Percentiles rank a stretch among this genome's conserved stretches.
phyloP scores from a whole-genome alignment of 2,888 invertebrate species.

The Brenthis daphne region DNA sequence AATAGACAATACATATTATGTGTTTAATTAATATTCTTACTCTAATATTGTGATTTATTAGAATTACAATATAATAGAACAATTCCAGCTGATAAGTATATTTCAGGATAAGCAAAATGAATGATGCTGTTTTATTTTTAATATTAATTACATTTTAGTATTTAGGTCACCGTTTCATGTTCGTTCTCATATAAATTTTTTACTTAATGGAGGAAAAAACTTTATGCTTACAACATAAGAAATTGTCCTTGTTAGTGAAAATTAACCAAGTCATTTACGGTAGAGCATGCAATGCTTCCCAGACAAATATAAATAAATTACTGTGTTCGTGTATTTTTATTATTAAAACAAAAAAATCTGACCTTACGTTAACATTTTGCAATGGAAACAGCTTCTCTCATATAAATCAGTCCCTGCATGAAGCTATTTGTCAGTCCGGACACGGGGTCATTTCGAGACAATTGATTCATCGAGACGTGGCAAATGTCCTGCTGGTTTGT shows the following conservation, averaged over 20 bases:
- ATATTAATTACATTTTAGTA: no score
- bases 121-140: no score
- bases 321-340: background rate
- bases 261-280: background rate
- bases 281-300: background rate
- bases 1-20: background rate
- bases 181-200: no score
- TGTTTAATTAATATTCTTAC: no score
- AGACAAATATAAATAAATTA: background rate
- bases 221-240: no score
- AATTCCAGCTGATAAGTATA: no score
- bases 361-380: background rate
- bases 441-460: conserved; percentile 66
- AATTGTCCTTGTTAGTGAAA: no score
- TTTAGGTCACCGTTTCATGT: no score
- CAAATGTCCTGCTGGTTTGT: conserved; percentile 52
- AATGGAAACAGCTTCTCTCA: conserved; percentile 30
- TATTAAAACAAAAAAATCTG: background rate
- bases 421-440: conserved; percentile 51
- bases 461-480: conserved; percentile 74
- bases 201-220: background rate
- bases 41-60: no score
- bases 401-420: conserved; percentile 38
- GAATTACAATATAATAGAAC: no score
- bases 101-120: no score